Evolutionary conservation across 2,797 vertebrate genomes (phyloP), one percentile per base, ranked within the genome.

Genomic region (Sebastes hubbsi): DNA sequence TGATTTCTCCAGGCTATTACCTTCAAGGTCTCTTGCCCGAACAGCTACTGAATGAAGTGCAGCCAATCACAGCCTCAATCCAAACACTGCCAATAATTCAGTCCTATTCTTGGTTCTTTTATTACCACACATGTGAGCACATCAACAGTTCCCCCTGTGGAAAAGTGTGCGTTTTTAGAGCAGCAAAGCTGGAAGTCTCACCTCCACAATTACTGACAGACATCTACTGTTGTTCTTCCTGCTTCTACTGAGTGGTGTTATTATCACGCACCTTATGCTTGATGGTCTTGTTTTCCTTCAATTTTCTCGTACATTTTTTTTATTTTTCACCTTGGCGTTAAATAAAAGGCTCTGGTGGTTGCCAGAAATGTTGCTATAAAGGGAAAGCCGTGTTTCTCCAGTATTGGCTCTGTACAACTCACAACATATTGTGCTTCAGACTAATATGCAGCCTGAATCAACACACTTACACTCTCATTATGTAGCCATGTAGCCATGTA

Each of bases 131-230:
- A 46, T 16, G 20, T 32, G 6, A 81, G 77, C 70, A 73, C 64
- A 83, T 68, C 67, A 75, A 56, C 61, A 52, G 55, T 72, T 77
- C 24, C 24, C 52, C 72, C 63, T 14, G 72, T n/a, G 66, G 58
- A 75, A 85, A 82, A 85, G 27, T 73, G 24, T 22, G 38, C n/a
- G 14, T 75, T 74, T 77, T 83, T 81, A 36, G 16, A 64, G 29
- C 18, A 8, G 24, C 81, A 73, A 83, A 86, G 86, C 81, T 85
- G 80, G 64, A 75, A 68, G 74, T 69, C 52, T 56, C 79, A 81
- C 80, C 86, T 77, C 64, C 13, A 78, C 59, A 88, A 83, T 90
- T 83, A 87, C 61, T 27, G 20, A 74, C 61, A 82, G 60, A 72
- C 71, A 75, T 80, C 59, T 66, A 24, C 24, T 71, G 75, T 49